A percentile compares a stretch with the other conserved stretches of the same genome.
These are phyloP conservation scores for Nysson spinosus DNA, from an alignment of 2,888 invertebrate species.

Conservation along the genomic window DNA sequence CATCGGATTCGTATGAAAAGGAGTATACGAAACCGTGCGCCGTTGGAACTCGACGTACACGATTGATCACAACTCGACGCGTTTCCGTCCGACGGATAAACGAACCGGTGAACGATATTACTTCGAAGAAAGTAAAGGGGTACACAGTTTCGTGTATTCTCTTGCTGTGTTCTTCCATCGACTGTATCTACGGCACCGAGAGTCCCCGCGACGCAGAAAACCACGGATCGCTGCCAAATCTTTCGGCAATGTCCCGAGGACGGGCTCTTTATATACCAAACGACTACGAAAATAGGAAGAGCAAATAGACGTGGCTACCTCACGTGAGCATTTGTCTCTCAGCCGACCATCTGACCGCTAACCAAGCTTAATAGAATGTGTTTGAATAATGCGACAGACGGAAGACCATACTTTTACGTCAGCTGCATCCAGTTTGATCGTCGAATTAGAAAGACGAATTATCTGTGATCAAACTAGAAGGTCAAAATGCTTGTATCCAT, in stretches of 20 bases:
- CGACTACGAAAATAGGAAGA: conserved; percentile 68
- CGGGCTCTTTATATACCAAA: conserved; percentile 67
- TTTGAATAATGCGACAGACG: conserved; percentile 40
- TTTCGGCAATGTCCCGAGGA: conserved; percentile 65
- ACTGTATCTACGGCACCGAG: conserved; percentile 54
- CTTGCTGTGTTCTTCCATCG: conserved; percentile 15
- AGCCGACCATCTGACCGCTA: conserved; percentile 41
- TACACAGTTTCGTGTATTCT: no score
- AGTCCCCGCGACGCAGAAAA: conserved; percentile 64
- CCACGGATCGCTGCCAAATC: conserved; percentile 68
- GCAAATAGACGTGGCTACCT: conserved; percentile 58
- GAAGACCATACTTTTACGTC: conserved; percentile 20
- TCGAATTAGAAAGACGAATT: conserved; percentile 22
- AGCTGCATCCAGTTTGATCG: conserved; percentile 13
- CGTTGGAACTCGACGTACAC: no score
- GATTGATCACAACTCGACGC: no score
- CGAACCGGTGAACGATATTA: no score
- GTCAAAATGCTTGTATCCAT: no score
- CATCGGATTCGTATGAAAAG: no score
- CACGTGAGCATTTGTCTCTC: conserved; percentile 53
- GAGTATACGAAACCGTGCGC: no score
- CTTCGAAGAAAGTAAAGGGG: no score
- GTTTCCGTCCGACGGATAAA: no score
- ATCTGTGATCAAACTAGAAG: neutral
- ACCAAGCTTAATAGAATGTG: conserved; percentile 41